These are phyloP conservation scores for Aspidapion aeneum DNA, from an alignment of 2,888 invertebrate species.

Conservation along the genomic window DNA sequence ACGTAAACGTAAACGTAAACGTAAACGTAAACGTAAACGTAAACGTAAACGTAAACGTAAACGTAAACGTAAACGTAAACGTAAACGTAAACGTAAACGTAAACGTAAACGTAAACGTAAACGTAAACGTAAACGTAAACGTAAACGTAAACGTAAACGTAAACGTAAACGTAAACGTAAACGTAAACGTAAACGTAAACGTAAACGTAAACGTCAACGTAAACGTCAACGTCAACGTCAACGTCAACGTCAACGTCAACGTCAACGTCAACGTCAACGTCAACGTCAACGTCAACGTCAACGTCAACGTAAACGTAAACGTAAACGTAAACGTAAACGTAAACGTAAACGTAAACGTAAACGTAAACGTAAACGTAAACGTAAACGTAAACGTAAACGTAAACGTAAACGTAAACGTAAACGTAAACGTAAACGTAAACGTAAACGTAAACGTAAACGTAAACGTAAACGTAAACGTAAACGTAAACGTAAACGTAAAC, in stretches of 20 bases:
- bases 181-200: background rate
- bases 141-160: background rate
- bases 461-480: background rate
- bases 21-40: background rate
- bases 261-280: background rate
- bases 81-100: background rate
- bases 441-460: background rate
- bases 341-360: background rate
- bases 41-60: background rate
- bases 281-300: background rate
- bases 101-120: background rate
- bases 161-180: background rate
- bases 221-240: background rate
- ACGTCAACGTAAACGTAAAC: background rate
- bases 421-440: background rate
- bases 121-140: background rate
- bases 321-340: background rate
- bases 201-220: background rate
- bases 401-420: background rate
- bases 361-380: background rate
- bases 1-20: background rate
- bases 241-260: background rate
- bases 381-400: background rate
- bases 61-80: background rate
- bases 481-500: background rate